Evolutionary conservation across 1,140 invertebrate genomes (phyloP).

Genomic region (Calliphora vicina): DNA sequence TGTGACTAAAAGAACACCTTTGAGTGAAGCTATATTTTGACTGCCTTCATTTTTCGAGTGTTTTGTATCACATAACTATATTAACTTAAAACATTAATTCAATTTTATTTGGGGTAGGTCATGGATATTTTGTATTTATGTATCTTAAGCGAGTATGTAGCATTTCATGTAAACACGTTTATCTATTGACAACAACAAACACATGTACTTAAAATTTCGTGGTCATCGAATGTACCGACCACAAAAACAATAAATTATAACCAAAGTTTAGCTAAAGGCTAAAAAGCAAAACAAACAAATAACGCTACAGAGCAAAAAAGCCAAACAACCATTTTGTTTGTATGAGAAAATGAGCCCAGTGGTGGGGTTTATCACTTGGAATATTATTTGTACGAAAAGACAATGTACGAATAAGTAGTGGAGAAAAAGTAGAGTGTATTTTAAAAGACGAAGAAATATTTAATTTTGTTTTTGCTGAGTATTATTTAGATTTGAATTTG

Average conservation of each 20-base stretch:
- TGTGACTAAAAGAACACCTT: too few species aligned
- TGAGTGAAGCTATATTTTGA: too few species aligned
- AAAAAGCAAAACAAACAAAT: not conserved
- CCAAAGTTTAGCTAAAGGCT: slow-evolving; percentile 7
- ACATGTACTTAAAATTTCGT: not conserved
- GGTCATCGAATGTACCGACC: not conserved
- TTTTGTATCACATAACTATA: too few species aligned
- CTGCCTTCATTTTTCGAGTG: too few species aligned
- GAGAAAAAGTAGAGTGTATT: not conserved
- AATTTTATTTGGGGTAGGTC: not conserved
- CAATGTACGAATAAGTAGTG: not conserved
- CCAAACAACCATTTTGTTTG: not conserved
- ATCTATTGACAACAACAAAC: not conserved
- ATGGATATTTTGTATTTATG: not conserved
- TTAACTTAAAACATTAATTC: not conserved
- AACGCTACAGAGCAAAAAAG: not conserved
- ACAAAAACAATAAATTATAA: slow-evolving; percentile 7
- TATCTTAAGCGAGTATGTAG: not conserved
- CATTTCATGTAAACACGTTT: not conserved
- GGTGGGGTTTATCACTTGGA: not conserved
- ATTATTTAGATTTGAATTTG: too few species aligned
- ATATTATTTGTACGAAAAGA: not conserved
- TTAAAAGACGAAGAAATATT: not conserved
- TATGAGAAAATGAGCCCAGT: not conserved
- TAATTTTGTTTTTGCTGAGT: too few species aligned